Base-by-base conservation (phyloP, 2,888 invertebrate genomes). In the Ormyrus thymus region DNA sequence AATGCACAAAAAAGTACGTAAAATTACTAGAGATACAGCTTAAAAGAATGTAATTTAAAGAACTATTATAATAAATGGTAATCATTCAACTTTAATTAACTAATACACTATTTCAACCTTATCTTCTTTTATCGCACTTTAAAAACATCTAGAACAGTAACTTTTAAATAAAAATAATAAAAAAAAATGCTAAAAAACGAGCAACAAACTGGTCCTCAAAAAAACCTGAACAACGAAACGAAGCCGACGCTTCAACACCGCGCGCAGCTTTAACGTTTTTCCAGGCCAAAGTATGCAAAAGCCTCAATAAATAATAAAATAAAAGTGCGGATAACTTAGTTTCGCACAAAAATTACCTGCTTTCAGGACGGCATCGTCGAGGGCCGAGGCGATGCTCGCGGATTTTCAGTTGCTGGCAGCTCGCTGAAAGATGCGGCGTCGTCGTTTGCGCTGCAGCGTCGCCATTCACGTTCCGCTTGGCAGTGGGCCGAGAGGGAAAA, bases 391-490 rank as follows among this genome's bases (percentile, higher is more conserved):
- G 79, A 79, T 79, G 75, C 61, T 75, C 70, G 64, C 64, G 70
- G 79, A 79, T 79, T 70, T 8, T 51, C 69, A 62, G 29, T 3
- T 4, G 3, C 4, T 29, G 29, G 29, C 3, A 3, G 29, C 29
- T 29, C 59, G 13, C 48, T n/a, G 46, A 51, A 15, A 50, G 43
- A 51, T 6, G n/a, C 48, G 43, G 43, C 70, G 48, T 43, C 66
- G 58, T 51, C 55, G 43, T 6, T 53, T 10, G 6, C 11, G 45
- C 7, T 8, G 11, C 43, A 43, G 56, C 61, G 62, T 70, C 74
- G 74, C 79, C 78, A 78, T 78, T 72, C 78, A 61, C 71, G 59
- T 45, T 58, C 15, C 55, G 72, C 61, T 65, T 29, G 46, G 6
- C 29, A 61, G 43, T 53, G 43, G 55, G 13, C 29, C 56, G 53